Percentiles rank a stretch among this genome's conserved stretches.
phyloP scores from a whole-genome alignment of 2,888 invertebrate species.

The Lasioglossum oenotherae region DNA sequence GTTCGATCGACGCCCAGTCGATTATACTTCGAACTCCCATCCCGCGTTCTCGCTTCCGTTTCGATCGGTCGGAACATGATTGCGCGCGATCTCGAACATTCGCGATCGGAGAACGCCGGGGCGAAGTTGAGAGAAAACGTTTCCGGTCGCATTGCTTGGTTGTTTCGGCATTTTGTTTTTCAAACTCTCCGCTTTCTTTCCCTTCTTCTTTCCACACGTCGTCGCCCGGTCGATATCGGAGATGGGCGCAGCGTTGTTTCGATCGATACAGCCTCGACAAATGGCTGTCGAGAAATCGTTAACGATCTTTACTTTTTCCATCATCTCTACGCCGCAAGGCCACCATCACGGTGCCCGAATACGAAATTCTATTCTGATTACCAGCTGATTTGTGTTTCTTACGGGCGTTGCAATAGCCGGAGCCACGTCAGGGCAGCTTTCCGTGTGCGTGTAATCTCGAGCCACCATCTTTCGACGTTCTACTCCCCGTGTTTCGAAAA shows the following conservation, averaged over 20 bases:
- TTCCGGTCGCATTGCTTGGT: not conserved
- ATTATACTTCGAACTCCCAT: conserved; percentile 20
- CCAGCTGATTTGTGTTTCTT: conserved; percentile 19
- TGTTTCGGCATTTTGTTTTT: not conserved
- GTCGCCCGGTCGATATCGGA: not conserved
- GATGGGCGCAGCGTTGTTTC: not conserved
- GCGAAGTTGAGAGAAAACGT: not conserved
- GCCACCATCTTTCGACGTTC: not conserved
- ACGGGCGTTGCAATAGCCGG: conserved; percentile 32
- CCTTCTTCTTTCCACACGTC: not conserved
- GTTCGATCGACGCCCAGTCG: conserved; percentile 34
- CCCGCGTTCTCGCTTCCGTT: conserved; percentile 18
- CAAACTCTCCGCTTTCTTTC: conserved; percentile 9
- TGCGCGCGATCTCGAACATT: conserved; percentile 26
- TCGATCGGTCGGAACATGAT: conserved; percentile 21
- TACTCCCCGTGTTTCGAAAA: not conserved
- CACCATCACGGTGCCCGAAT: conserved; percentile 18
- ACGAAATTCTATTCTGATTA: conserved; percentile 29
- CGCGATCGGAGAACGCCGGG: not conserved
- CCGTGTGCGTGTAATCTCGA: conserved; percentile 15
- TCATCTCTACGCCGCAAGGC: conserved; percentile 1
- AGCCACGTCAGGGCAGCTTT: conserved; percentile 8
- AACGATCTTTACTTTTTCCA: not conserved
- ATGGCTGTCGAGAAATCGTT: not conserved
- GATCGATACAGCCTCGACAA: not conserved